These are phyloP conservation scores for Dasyurus viverrinus DNA, from an alignment of 2,113 vertebrate species.

Conservation along the genomic window DNA sequence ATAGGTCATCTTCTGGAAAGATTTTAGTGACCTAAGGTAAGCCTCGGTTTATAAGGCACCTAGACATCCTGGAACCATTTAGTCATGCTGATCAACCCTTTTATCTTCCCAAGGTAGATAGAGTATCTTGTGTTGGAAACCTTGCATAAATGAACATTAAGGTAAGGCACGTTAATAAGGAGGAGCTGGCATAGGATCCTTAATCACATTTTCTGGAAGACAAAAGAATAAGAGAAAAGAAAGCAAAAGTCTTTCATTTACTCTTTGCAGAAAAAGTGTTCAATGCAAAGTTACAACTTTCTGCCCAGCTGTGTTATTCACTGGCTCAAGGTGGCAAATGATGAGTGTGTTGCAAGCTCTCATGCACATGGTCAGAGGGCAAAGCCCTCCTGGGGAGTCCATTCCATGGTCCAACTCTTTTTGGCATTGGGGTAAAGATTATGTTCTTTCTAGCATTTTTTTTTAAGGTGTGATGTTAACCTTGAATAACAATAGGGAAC, in stretches of 20 bases:
- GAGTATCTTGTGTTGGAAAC: neutral
- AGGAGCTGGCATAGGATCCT: neutral
- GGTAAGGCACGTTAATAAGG: neutral
- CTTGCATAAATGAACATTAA: constrained; percentile 7
- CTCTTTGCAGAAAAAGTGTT: neutral
- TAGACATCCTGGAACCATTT: neutral
- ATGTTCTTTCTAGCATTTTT: neutral
- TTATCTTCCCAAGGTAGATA: constrained; percentile 12
- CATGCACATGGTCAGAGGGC: neutral
- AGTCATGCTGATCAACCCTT: neutral
- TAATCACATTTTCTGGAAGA: constrained; percentile 14
- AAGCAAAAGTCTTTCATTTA: neutral
- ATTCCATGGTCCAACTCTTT: constrained; percentile 30
- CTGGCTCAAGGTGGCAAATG: neutral
- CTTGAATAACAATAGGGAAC: constrained; percentile 25
- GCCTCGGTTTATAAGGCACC: constrained; percentile 23
- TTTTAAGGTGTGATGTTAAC: neutral
- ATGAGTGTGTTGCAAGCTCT: neutral
- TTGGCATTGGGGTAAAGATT: neutral
- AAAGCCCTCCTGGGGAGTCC: neutral
- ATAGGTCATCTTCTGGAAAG: neutral
- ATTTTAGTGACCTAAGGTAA: neutral
- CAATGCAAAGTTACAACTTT: neutral
- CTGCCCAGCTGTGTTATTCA: neutral
- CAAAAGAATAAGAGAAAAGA: neutral